Base-by-base conservation (phyloP, 2,113 vertebrate species). In the Dunckerocampus dactyliophorus region DNA sequence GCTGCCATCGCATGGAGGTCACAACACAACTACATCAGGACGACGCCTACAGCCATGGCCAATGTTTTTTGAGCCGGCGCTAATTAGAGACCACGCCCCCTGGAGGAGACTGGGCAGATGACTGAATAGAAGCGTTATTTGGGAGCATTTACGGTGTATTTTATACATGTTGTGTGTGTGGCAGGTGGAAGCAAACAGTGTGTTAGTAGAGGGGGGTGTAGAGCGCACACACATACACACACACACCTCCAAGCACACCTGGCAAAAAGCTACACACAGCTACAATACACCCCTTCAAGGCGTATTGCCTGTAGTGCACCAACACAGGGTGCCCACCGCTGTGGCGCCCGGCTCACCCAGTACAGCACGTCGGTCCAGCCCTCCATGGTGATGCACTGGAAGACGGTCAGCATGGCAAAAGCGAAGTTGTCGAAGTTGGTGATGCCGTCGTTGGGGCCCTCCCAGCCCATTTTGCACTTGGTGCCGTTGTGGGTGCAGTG, bases 381-480 rank as follows among this genome's bases (percentile, higher is more conserved):
- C 80, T 99, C 97, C 96, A 98, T 99, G 17, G 97, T 99, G 90
- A 99, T 99, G 87, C 97, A 99, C 87, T 99, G 97, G 82, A 98
- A 99, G 76, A 99, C 97, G 0, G 97, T 99, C 72, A 99, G 79
- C 97, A 99, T 99, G 84, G 97, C 97, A 66, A 99, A 99, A 70
- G 96, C 97, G 63, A 99, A 99, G 72, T 99, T 99, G 92, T 99
- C 97, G 8, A 99, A 98, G 90, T 99, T 99, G 42, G 96, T 99
- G 74, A 99, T 99, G 87, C 96, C 97, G 0, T 97, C 91, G 61
- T 98, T 98, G 0, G 97, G 97, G 3, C 97, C 97, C 8, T 94
- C 95, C 97, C 97, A 99, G 55, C 93, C 94, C 16, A 89, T 63
- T 60, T 76, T 87, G 85, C 97, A 99, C 67, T 89, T 80, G 0